phyloP scores from a whole-genome alignment of 1,140 invertebrate genomes.

The Steinernema feltiae region DNA sequence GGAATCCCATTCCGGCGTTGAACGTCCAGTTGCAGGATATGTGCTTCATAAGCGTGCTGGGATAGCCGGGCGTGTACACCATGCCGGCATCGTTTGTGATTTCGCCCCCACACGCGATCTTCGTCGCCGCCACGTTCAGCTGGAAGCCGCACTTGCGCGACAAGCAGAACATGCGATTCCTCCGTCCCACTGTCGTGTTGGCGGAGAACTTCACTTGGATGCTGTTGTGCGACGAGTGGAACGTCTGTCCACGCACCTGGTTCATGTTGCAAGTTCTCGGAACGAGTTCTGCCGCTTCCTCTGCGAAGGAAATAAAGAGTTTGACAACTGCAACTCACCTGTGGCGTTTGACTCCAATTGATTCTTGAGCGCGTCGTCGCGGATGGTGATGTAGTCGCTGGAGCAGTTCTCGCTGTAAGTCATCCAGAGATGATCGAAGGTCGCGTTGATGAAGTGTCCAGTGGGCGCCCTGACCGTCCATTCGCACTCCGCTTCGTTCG shows the following conservation, averaged over 20 bases:
- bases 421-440: slow-evolving; percentile 43
- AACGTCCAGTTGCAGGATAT: slow-evolving; percentile 46
- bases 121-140: slow-evolving; percentile 29
- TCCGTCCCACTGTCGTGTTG: slow-evolving; percentile 12
- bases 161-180: slow-evolving; percentile 34
- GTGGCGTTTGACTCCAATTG: too few relatives aligned
- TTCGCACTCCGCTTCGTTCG: slow-evolving; percentile 39
- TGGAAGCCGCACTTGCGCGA: slow-evolving; percentile 48
- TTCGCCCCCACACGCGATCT: slow-evolving; percentile 45
- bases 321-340: slow-evolving; percentile 22
- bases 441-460: slow-evolving; percentile 49
- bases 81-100: slow-evolving; percentile 42
- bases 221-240: slow-evolving; percentile 17
- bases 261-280: slow-evolving; percentile 27
- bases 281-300: slow-evolving; percentile 30
- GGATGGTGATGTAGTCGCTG: slow-evolving; percentile 38
- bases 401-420: slow-evolving; percentile 41
- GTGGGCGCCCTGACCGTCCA: slow-evolving; percentile 48
- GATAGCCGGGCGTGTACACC: slow-evolving; percentile 44
- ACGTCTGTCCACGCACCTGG: slow-evolving; percentile 21
- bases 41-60: slow-evolving; percentile 35
- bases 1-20: slow-evolving; percentile 42
- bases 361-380: too few relatives aligned
- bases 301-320: background rate
- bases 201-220: slow-evolving; percentile 29